Percentiles rank a stretch among this genome's conserved stretches.
phyloP scores from a whole-genome alignment of 1,140 invertebrate genomes.

The Drosophila ficusphila region DNA sequence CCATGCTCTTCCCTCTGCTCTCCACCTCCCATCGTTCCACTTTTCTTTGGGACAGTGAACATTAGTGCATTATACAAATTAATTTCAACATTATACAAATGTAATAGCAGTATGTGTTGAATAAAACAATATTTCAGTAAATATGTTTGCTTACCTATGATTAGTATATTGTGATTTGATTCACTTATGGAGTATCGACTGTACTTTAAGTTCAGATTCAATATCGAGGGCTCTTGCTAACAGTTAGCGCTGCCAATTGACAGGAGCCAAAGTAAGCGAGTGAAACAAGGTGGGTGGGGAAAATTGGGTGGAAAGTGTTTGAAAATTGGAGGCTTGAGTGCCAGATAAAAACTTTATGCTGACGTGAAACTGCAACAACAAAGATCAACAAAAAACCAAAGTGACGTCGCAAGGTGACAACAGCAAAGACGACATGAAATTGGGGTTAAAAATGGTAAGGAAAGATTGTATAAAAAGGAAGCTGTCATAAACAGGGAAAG shows the following conservation, averaged over 20 bases:
- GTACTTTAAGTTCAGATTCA: conserved; percentile 18
- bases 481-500: conserved; percentile 21
- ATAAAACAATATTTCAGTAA: too few relatives aligned
- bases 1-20: background rate
- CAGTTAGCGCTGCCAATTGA: conserved; percentile 74
- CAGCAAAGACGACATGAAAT: conserved; percentile 24
- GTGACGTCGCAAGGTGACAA: conserved; percentile 61
- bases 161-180: too few relatives aligned
- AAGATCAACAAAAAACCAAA: conserved; percentile 55
- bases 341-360: conserved; percentile 56
- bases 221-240: conserved; percentile 23
- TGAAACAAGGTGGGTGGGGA: background rate
- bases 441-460: background rate
- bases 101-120: too few relatives aligned
- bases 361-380: conserved; percentile 51
- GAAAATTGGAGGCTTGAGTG: conserved; percentile 20
- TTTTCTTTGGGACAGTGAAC: conserved; percentile 6
- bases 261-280: conserved; percentile 29
- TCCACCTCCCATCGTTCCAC: conserved; percentile 2
- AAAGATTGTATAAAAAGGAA: background rate
- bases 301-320: conserved; percentile 5
- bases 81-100: too few relatives aligned
- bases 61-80: background rate
- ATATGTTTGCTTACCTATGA: too few relatives aligned
- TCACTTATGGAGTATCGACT: conserved; percentile 1